Evolutionary conservation across 2,113 vertebrate genomes (phyloP), one percentile per base, ranked within the genome.

Genomic region (Cyanoliseus patagonus): DNA sequence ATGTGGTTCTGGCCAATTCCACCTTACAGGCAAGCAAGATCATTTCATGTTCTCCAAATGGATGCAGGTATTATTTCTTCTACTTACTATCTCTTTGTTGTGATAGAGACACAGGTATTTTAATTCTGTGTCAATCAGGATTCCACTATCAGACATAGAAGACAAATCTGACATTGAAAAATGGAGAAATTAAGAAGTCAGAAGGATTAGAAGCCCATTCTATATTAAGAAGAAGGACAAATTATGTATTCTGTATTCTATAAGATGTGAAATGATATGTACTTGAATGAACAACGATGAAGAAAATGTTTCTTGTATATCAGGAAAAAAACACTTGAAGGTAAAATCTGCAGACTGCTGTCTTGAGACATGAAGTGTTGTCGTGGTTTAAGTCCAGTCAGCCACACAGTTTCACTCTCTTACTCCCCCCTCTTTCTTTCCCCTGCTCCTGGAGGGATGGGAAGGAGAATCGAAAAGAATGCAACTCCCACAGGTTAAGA

Each of bases 61-160:
- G 13, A 68, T 0, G 0, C 10, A 52, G 33, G 5, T 44, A 17
- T 64, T 61, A n/a, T 67, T 74, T 73, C 44, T n/a, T 66, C 18
- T 83, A 3, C 63, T 47, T 8, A 25, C 52, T 27, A 69, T 11
- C 11, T 79, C 47, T 23, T 67, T 63, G 5, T 64, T 79, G 17
- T 19, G n/a, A 20, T 69, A 61, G 24, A 37, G 35, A 62, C 52
- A 41, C 1, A 33, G 19, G 12, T 27, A 30, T 80, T 74, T 87
- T 37, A 64, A n/a, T 42, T 47, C 53, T 33, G 12, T 37, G 42
- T 70, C 31, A 10, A 33, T 42, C 31, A 49, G 18, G 16, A 80
- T 68, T 76, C 35, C 33, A 61, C 11, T 52, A 9, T 42, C 35
- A 82, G 20, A 62, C 19, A 49, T 5, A 20, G 30, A 85, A 68